Evolutionary conservation across 2,888 invertebrate genomes (phyloP).

Genomic region (Caenorhabditis sinica): DNA sequence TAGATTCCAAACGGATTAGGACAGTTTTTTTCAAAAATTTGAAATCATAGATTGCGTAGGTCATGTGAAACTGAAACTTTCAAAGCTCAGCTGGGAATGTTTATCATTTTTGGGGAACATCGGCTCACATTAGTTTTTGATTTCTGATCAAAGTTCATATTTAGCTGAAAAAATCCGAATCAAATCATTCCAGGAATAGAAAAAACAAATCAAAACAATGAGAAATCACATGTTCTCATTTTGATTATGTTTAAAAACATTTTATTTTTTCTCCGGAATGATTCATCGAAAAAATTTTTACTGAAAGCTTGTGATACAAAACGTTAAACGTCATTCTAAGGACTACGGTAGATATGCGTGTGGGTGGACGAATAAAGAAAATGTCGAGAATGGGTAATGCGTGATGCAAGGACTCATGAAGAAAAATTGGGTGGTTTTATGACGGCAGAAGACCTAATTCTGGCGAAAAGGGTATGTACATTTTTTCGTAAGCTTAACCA

Average conservation of each 20-base stretch:
- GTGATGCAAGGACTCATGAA: background rate
- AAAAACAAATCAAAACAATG: background rate
- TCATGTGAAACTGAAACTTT: background rate
- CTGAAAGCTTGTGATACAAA: background rate
- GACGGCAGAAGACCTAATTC: constrained; percentile 11
- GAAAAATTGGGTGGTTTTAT: background rate
- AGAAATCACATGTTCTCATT: constrained; percentile 3
- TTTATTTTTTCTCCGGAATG: background rate
- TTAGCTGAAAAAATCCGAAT: no score
- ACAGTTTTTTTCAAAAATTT: no score
- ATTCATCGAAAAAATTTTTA: background rate
- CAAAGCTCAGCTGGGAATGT: no score
- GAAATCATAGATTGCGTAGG: background rate
- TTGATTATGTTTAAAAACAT: background rate
- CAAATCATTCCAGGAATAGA: background rate
- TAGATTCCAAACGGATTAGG: background rate
- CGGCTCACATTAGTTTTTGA: background rate
- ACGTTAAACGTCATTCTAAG: background rate
- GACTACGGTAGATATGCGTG: background rate
- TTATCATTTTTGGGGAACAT: background rate
- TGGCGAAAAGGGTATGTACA: background rate
- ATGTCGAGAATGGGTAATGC: background rate
- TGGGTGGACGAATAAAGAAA: background rate
- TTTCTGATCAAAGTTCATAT: no score
- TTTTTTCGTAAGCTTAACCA: constrained; percentile 3